A percentile compares a stretch with the other conserved stretches of the same genome.
These are phyloP conservation scores for Champsocephalus esox DNA, from an alignment of 2,797 vertebrate species.

Conservation along the genomic window DNA sequence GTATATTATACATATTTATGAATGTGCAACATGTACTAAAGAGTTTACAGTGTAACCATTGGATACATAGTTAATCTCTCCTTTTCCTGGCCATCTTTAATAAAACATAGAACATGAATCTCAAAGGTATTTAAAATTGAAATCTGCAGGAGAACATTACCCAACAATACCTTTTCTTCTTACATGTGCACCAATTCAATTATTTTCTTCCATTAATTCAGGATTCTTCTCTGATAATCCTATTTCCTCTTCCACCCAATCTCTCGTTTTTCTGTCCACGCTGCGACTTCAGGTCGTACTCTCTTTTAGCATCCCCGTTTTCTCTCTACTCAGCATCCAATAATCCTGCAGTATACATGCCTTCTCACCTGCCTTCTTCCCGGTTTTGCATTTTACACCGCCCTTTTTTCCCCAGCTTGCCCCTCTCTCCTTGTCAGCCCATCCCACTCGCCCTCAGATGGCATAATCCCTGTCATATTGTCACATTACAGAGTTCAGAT, in stretches of 20 bases:
- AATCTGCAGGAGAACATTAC: conserved; percentile 37
- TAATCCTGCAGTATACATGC: conserved; percentile 32
- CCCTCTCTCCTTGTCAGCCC: conserved; percentile 39
- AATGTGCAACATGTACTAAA: conserved; percentile 4
- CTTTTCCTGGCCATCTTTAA: conserved; percentile 12
- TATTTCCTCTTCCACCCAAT: conserved; percentile 45
- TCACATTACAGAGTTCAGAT: conserved; percentile 84
- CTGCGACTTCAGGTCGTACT: conserved; percentile 42
- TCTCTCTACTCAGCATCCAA: conserved; percentile 51
- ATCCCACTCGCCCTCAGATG: conserved; percentile 65
- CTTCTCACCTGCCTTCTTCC: conserved; percentile 23
- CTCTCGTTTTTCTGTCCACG: conserved; percentile 51
- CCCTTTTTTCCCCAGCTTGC: background rate
- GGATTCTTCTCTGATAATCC: conserved; percentile 52
- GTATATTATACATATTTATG: background rate
- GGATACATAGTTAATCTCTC: conserved; percentile 6
- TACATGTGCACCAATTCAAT: conserved; percentile 48
- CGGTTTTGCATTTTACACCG: conserved; percentile 37
- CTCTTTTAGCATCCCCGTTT: conserved; percentile 19
- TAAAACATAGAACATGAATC: conserved; percentile 21
- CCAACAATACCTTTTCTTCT: conserved; percentile 40
- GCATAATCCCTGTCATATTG: conserved; percentile 83
- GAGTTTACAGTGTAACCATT: background rate
- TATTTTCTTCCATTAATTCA: conserved; percentile 65
- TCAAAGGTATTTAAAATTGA: conserved; percentile 44